Percentiles rank a stretch among this genome's conserved stretches.
These are phyloP conservation scores for Brachionus sp. DNA, from an alignment of 1,140 invertebrate species.

Conservation along the genomic window DNA sequence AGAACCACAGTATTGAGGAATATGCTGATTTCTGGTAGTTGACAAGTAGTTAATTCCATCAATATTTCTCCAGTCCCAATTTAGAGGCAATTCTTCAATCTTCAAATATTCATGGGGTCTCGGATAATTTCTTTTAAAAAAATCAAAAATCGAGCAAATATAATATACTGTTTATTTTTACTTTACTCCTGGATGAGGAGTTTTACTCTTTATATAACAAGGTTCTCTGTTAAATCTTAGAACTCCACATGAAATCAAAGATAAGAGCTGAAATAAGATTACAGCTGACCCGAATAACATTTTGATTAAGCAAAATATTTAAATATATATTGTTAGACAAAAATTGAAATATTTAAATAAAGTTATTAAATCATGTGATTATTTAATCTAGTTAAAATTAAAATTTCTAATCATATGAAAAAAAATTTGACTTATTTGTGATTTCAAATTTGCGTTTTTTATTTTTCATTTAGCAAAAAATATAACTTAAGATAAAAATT, in stretches of 20 bases:
- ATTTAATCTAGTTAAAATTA: neutral
- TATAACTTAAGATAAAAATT: too few species aligned
- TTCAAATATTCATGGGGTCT: constrained; percentile 53
- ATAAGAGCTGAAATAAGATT: constrained; percentile 1
- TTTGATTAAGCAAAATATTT: too few species aligned
- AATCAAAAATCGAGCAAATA: neutral
- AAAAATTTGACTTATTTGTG: neutral
- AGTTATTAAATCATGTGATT: neutral
- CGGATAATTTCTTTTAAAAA: constrained; percentile 48
- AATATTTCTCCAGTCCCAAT: constrained; percentile 62
- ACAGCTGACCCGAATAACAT: constrained; percentile 41
- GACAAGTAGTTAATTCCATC: constrained; percentile 60
- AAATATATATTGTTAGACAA: neutral
- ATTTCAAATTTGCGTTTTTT: neutral
- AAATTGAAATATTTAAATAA: neutral
- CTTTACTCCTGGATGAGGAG: constrained; percentile 25
- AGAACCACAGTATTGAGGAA: constrained; percentile 62
- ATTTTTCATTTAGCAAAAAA: too few species aligned
- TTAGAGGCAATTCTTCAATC: constrained; percentile 40
- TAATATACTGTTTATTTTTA: neutral
- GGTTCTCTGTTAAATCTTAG: constrained; percentile 11
- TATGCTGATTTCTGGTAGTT: constrained; percentile 61
- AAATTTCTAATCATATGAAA: neutral
- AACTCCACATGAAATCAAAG: neutral
- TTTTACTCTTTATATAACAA: constrained; percentile 37